Percentiles rank a stretch among this genome's conserved stretches.
These are phyloP conservation scores for Barnardius zonarius DNA, from an alignment of 2,113 vertebrate genomes.

Conservation along the genomic window DNA sequence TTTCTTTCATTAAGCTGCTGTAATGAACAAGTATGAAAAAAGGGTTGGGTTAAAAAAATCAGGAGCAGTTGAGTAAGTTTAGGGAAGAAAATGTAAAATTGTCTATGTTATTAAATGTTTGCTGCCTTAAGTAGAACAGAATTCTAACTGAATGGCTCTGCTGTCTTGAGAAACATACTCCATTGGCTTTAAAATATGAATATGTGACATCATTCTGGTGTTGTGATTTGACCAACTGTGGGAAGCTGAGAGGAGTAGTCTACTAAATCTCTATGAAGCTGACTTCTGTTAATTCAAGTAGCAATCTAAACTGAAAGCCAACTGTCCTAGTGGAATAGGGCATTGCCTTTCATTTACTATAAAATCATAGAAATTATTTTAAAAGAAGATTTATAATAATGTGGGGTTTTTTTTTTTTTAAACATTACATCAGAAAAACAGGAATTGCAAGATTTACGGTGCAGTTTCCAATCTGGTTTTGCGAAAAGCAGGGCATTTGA, in stretches of 20 bases:
- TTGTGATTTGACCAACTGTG: neutral
- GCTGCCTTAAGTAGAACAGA: neutral
- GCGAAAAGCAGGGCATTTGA: neutral
- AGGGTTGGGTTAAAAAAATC: neutral
- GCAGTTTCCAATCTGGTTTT: neutral
- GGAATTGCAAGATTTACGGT: neutral
- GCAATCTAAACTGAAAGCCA: neutral
- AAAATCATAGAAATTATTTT: neutral
- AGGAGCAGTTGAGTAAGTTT: neutral
- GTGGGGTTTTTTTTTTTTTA: neutral
- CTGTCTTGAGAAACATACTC: neutral
- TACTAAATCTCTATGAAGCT: neutral
- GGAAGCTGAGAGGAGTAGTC: neutral
- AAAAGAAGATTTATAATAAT: neutral
- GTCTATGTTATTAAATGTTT: neutral
- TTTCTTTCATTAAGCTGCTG: slow-evolving; percentile 2
- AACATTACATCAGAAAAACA: neutral
- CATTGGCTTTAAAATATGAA: neutral
- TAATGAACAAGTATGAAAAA: neutral
- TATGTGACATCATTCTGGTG: neutral
- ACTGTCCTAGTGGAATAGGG: neutral
- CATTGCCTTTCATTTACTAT: neutral
- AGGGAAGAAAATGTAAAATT: neutral
- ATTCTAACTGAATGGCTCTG: neutral
- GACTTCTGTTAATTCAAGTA: neutral